Evolutionary conservation across 2,888 invertebrate species (phyloP), one percentile per base, ranked within the genome.

Genomic region (Drosophila tanythrix): DNA sequence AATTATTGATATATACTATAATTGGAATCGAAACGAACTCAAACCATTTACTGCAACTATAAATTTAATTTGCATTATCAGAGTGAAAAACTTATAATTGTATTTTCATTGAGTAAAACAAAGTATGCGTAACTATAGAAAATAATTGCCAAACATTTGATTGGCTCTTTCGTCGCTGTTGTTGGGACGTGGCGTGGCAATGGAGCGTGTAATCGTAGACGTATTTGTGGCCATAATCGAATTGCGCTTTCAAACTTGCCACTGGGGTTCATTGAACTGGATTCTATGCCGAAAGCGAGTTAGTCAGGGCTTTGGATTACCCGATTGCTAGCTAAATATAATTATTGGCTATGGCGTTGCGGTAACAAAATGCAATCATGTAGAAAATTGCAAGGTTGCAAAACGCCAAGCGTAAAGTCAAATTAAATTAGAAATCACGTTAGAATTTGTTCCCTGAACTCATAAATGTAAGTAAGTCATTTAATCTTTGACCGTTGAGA

Each of bases 381-480:
- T 88, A 72, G 79, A 86, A 86, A 86, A 88, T 82, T 86, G 87
- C 82, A 76, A 71, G 76, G 74, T 82, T 84, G 87, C 87, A 90
- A 70, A 76, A 76, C 53, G 31, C 18, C 36, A 57, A 50, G 56
- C 25, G 27, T 43, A 66, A 66, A 36, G 48, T 52, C 40, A 59
- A 43, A 35, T 21, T 46, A 38, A 70, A 59, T 63, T 75, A 38
- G 59, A 57, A 67, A 69, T 59, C n/a, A 21, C 48, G 38, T 57
- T 62, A 56, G 56, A 50, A 52, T 52, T 33, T 52, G 25, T 52
- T 55, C 29, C 35, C 46, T 57, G 33, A 36, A 61, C 36, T 48
- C 15, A 25, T 31, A 33, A n/a, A n/a, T n/a, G n/a, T n/a, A n/a
- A n/a, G 51, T 27, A 60, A 33, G 27, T 35, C 58, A 64, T 33